Percentiles rank a stretch among this genome's conserved stretches.
Conservation (phyloP, 2,888 invertebrate species). For the Tyria jacobaeae region DNA sequence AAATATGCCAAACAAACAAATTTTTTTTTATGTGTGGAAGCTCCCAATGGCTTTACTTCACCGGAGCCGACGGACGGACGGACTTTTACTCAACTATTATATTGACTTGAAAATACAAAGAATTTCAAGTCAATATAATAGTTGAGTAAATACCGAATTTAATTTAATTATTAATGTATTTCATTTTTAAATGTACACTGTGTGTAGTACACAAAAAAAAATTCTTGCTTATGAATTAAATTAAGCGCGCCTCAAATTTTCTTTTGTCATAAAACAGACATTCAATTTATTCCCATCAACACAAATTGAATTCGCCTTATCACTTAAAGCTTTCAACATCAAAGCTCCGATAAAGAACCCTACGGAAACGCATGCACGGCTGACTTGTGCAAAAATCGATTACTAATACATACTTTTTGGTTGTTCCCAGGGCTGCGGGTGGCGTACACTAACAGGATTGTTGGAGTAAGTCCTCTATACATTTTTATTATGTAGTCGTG, state of each 20-base stretch:
- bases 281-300: slow-evolving; percentile 21
- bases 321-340: slow-evolving; percentile 26
- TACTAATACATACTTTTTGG: slow-evolving; percentile 35
- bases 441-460: slow-evolving; percentile 48
- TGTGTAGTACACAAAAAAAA: too few species aligned
- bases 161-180: not conserved
- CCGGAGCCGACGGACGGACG: too few species aligned
- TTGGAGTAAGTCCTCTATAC: slow-evolving; percentile 52
- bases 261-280: slow-evolving; percentile 14
- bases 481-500: slow-evolving; percentile 9
- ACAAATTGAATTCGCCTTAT: slow-evolving; percentile 10
- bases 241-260: slow-evolving; percentile 3
- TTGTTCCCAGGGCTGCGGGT: slow-evolving; percentile 56
- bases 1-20: too few species aligned
- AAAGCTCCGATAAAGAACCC: slow-evolving; percentile 19
- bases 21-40: too few species aligned
- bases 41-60: too few species aligned
- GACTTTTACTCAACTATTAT: too few species aligned
- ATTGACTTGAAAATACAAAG: too few species aligned
- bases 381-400: slow-evolving; percentile 27
- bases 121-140: not conserved
- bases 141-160: not conserved
- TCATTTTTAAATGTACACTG: not conserved
- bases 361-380: slow-evolving; percentile 22
- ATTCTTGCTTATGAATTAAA: too few species aligned